phyloP scores from a whole-genome alignment of 2,113 vertebrate genomes.

The Eonycteris spelaea region DNA sequence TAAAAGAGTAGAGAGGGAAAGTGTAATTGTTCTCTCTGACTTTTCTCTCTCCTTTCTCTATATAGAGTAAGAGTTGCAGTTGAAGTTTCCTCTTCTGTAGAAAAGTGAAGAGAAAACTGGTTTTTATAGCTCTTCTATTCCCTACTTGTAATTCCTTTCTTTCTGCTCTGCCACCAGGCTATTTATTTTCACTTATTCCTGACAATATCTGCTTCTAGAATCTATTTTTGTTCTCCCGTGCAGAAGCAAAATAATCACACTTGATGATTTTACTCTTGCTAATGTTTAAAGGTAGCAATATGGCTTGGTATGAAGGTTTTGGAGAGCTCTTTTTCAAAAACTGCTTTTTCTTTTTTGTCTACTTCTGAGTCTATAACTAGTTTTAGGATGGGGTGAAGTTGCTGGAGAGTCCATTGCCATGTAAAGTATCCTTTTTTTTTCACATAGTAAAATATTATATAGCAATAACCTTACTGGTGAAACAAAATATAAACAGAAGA shows the following conservation, averaged over 20 bases:
- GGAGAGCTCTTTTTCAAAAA: not conserved
- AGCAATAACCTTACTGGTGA: not conserved
- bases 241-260: not conserved
- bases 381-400: not conserved
- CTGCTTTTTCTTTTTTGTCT: not conserved
- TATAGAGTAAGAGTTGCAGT: not conserved
- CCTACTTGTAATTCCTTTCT: not conserved
- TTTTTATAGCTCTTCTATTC: not conserved
- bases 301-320: not conserved
- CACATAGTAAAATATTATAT: not conserved
- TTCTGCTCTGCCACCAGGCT: not conserved
- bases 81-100: not conserved
- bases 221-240: not conserved
- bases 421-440: not conserved
- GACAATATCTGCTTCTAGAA: not conserved
- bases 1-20: not conserved
- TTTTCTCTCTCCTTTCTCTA: not conserved
- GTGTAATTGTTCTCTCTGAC: not conserved
- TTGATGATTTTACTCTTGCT: not conserved
- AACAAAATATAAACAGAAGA: not conserved
- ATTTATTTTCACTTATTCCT: not conserved
- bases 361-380: not conserved
- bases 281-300: not conserved
- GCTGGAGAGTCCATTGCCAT: not conserved
- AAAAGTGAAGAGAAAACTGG: not conserved